Evolutionary conservation across 2,888 invertebrate genomes (phyloP), one percentile per base, ranked within the genome.

Genomic region (Perithous albicinctus): DNA sequence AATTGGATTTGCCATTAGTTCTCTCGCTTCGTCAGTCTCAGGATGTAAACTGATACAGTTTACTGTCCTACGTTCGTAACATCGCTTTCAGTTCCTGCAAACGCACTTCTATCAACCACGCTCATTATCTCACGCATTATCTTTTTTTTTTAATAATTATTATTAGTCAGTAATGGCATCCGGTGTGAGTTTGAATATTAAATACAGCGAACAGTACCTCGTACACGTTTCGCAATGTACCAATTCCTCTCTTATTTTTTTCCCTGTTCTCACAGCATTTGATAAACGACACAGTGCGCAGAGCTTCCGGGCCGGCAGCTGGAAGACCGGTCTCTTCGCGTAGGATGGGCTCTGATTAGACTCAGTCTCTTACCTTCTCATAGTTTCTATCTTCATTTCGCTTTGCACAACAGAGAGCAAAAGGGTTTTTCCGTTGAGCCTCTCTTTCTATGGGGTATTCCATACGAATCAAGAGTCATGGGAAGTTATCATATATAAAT

Each of bases 311-410:
- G 69, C 70, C 48, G 64, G 69, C 74, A 70, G 64, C 81, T 70
- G 78, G 56, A 73, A 78, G 74, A 82, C 81, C 81, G 81, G 81
- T 82, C 78, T 66, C 54, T 38, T 23, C 48, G 43, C 41, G 72
- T 77, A 77, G 76, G 59, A 59, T n/a, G 59, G 32, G 18, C 59
- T 72, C 64, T 74, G 48, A 64, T 82, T 75, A 69, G 54, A 72
- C 64, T 69, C 74, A 32, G 46, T 67, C 32, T 69, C 15, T n/a
- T 41, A 41, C 51, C 54, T 67, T 56, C 56, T 69, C 43, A 32
- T 23, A 1, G 32, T 32, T 59, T 59, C 18, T 32, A 59, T 59
- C 59, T 59, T 59, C 59, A 32, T 59, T 59, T 59, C 32, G 1
- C 18, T 32, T 15, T 18, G 32, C 15, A 26, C 26, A 26, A 2